Percentiles rank a stretch among this genome's conserved stretches.
These are phyloP conservation scores for Laticauda colubrina DNA, from an alignment of 2,113 vertebrate genomes.

Conservation along the genomic window DNA sequence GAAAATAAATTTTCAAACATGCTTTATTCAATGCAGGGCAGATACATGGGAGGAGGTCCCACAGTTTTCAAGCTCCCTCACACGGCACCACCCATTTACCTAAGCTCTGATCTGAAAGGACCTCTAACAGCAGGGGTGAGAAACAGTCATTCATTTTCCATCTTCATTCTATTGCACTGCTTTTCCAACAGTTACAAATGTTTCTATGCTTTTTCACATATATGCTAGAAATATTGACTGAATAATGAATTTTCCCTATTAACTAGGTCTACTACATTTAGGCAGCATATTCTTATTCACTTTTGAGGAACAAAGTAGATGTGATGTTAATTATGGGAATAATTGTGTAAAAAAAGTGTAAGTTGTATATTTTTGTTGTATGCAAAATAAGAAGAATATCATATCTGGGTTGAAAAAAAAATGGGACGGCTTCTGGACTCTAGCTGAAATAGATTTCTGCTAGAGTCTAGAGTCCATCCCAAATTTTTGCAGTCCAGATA, in stretches of 20 bases:
- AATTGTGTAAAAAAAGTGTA: neutral
- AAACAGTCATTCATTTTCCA: conserved; percentile 65
- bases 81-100: conserved; percentile 76
- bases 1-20: conserved; percentile 56
- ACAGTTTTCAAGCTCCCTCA: conserved; percentile 80
- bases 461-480: neutral
- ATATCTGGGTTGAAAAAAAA: neutral
- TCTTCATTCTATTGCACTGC: conserved; percentile 62
- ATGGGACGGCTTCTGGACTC: neutral
- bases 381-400: neutral
- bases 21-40: conserved; percentile 75
- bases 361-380: neutral
- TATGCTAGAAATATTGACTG: neutral
- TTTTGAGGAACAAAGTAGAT: neutral
- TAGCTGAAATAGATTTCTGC: neutral
- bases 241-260: neutral
- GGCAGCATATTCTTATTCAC: neutral
- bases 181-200: conserved; percentile 23
- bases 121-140: conserved; percentile 80
- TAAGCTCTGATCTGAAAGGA: conserved; percentile 85
- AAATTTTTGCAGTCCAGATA: neutral
- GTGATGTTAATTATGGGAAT: neutral
- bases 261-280: neutral
- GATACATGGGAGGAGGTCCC: conserved; percentile 78
- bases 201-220: conserved; percentile 22